Evolutionary conservation across 23 tunicate genomes (phyloP).

Genomic region (Pegea sp.): DNA sequence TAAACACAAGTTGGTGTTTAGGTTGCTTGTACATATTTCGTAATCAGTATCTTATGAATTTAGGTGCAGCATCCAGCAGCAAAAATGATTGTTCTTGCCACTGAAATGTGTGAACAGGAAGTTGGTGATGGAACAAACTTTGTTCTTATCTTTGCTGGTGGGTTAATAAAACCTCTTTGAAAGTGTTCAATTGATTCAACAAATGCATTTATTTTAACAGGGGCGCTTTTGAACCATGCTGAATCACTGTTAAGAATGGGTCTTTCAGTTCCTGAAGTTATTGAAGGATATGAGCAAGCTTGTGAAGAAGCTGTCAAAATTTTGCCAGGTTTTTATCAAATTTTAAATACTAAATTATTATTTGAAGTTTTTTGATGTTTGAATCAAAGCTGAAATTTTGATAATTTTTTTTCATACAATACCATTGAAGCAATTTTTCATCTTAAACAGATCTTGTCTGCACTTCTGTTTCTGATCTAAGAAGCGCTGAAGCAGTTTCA

Average conservation of each 20-base stretch:
- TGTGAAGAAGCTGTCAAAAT: constrained; percentile 76
- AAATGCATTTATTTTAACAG: constrained; percentile 12
- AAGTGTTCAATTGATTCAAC: neutral
- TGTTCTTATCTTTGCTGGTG: constrained; percentile 81
- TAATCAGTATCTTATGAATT: neutral
- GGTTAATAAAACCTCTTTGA: neutral
- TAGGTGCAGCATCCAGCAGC: constrained; percentile 98
- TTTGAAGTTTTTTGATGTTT: neutral
- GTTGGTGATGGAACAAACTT: constrained; percentile 98
- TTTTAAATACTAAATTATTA: neutral
- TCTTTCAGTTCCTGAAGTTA: constrained; percentile 74
- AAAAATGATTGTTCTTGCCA: constrained; percentile 94
- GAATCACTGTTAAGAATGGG: constrained; percentile 97
- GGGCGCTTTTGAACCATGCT: constrained; percentile 62
- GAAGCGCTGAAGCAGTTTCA: constrained; percentile 35
- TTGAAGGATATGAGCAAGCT: constrained; percentile 85
- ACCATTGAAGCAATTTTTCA: neutral
- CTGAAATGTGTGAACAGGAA: constrained; percentile 98
- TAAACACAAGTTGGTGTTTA: neutral
- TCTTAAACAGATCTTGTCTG: constrained; percentile 31
- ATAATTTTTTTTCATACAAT: neutral
- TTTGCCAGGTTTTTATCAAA: constrained; percentile 17
- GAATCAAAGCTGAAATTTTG: neutral
- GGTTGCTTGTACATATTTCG: too few species aligned
- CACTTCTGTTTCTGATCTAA: constrained; percentile 35